phyloP scores from a whole-genome alignment of 1,140 invertebrate genomes.

The Papilio glaucus region DNA sequence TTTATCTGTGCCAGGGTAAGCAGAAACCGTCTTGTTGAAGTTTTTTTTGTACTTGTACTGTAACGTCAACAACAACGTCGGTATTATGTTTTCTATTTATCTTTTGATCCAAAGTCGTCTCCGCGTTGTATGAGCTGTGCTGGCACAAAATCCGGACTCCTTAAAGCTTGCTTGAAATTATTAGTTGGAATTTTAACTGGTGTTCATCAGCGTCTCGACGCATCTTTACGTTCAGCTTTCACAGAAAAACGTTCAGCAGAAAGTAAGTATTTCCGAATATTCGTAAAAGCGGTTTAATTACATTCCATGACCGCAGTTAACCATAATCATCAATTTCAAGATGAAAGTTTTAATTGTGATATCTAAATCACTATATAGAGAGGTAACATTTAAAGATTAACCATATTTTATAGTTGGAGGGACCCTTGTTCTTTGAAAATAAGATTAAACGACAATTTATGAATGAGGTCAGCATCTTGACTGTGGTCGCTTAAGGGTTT shows the following conservation, averaged over 20 bases:
- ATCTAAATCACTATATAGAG: constrained; percentile 36
- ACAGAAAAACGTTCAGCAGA: no score
- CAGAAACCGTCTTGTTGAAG: no score
- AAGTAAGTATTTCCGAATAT: no score
- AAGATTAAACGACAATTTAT: constrained; percentile 79
- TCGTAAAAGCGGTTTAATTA: no score
- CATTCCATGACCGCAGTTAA: no score
- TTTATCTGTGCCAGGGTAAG: no score
- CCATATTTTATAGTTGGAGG: constrained; percentile 62
- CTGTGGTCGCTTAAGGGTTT: constrained; percentile 60
- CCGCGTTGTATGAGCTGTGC: no score
- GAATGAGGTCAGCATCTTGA: constrained; percentile 76
- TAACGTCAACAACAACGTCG: no score
- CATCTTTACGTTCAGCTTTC: not conserved
- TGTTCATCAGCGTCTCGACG: not conserved
- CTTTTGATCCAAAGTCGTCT: not conserved
- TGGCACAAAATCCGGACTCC: not conserved
- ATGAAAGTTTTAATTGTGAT: constrained; percentile 38
- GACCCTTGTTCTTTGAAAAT: constrained; percentile 65
- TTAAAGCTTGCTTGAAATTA: not conserved
- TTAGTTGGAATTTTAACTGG: not conserved
- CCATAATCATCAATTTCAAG: constrained; percentile 37
- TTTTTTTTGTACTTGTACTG: no score
- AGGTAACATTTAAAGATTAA: constrained; percentile 54
- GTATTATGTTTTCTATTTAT: no score